Base-by-base conservation (phyloP, 2,797 vertebrate species). In the Lithobates pipiens region DNA sequence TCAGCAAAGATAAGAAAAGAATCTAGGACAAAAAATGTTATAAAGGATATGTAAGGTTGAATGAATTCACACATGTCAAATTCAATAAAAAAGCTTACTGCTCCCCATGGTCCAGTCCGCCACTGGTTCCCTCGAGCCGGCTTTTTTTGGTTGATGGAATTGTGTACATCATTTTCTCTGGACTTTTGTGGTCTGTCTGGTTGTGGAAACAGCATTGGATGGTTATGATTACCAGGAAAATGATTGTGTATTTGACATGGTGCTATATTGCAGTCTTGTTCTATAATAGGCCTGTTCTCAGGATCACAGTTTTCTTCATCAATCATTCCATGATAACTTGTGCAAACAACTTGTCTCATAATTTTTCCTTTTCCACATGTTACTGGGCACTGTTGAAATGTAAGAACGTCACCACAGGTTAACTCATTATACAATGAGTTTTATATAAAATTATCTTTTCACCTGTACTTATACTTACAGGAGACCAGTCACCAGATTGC, bases 41-140 rank as follows among this genome's bases (percentile, higher is more conserved):
- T 57, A 57, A 57, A 23, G 5, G 54, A 57, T 57, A 57, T 57
- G 54, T 57, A 57, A 4, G 54, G 46, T 11, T 54, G 8, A 1
- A 0, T 57, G 8, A 23, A 57, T 7, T 57, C 18, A 57, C 54
- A 57, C 54, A 54, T 18, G 4, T 5, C 5, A 57, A 23, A 57
- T 57, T 57, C 8, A 4, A 21, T 21, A 57, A 63, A 63, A 72
- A 7, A 13, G 92, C 98, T 94, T 98, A 99, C 98, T 91, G 97
- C 95, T 93, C 98, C 98, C 98, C 98, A 99, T 1, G 98, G 98
- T 89, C 98, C 98, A 0, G 97, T 99, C 92, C 98, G 96, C 98
- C 98, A 99, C 1, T 98, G 98, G 93, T 96, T 96, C 89, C 94
- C 92, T 89, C 90, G 92, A 29, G 95, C 95, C 0, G 94, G 95